Evolutionary conservation across 1,140 invertebrate genomes (phyloP), one percentile per base, ranked within the genome.

Genomic region (Cydia amplana): DNA sequence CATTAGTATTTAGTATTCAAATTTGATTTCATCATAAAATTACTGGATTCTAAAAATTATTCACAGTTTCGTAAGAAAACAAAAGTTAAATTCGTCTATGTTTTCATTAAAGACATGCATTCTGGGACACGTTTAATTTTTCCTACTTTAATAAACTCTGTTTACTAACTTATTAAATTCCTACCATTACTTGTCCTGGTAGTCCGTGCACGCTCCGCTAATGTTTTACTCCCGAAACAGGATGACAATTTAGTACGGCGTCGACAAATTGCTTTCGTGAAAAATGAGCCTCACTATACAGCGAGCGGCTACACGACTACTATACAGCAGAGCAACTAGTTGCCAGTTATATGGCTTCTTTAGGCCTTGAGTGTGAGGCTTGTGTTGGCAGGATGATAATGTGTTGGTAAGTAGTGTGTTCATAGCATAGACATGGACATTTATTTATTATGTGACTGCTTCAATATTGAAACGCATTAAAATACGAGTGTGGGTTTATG

Each of bases 171-270:
- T 18, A 55, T n/a, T 18, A 55, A 7, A 55, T 55, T 55, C 51
- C 16, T 55, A 55, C 16, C 51, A 32, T 36, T 36, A 16, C 65
- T 70, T n/a, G 20, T 32, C 18, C 7, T 9, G 3, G 36, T 18
- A 36, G 65, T n/a, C 28, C 65, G 65, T 36, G n/a, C 65, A 36
- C 16, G 65, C 28, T 16, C 18, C n/a, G 28, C 64, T 65, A 70
- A 70, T 70, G 65, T 70, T 70, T 70, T 70, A 70, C 65, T 70
- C 65, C 65, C 65, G 36, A 70, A 70, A 70, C 36, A 70, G 36
- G 65, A 70, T 70, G 65, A 70, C 65, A 70, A 70, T 70, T 70
- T 70, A 70, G 65, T 70, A 32, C 65, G 65, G 65, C 65, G 36
- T 6, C 65, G 65, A 70, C 65, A 70, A 70, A 70, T 70, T 70